A percentile compares a stretch with the other conserved stretches of the same genome.
These are phyloP conservation scores for Chinchilla lanigera DNA, from an alignment of 2,113 vertebrate species.

Conservation along the genomic window DNA sequence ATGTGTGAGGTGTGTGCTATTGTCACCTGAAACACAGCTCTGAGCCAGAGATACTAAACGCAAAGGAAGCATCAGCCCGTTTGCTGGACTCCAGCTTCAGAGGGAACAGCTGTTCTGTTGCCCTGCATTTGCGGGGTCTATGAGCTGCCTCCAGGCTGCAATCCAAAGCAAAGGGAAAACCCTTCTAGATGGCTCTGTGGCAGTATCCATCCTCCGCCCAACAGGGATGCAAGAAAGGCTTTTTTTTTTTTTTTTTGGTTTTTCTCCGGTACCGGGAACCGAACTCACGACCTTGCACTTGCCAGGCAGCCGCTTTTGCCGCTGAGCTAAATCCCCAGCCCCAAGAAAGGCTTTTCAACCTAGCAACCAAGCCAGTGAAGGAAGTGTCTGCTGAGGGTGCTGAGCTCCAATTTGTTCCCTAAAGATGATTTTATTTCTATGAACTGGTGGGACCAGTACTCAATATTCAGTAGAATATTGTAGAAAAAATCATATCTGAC, in stretches of 20 bases:
- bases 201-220: not conserved
- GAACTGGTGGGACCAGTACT: not conserved
- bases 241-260: no score
- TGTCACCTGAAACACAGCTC: constrained; percentile 83
- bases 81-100: constrained; percentile 8
- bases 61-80: constrained; percentile 12
- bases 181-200: not conserved
- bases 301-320: no score
- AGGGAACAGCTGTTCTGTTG: not conserved
- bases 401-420: not conserved
- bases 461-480: not conserved
- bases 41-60: constrained; percentile 75
- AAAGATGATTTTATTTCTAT: not conserved
- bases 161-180: constrained; percentile 9
- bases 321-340: no score
- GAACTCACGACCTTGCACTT: no score
- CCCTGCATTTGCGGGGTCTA: not conserved
- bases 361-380: constrained; percentile 16
- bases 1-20: constrained; percentile 78
- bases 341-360: constrained; percentile 29
- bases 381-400: not conserved
- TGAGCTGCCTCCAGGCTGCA: not conserved
- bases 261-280: no score
- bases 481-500: not conserved
- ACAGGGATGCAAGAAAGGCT: not conserved